Evolutionary conservation across 2,113 vertebrate species (phyloP).

Genomic region (Dolichallabes microphthalmus): DNA sequence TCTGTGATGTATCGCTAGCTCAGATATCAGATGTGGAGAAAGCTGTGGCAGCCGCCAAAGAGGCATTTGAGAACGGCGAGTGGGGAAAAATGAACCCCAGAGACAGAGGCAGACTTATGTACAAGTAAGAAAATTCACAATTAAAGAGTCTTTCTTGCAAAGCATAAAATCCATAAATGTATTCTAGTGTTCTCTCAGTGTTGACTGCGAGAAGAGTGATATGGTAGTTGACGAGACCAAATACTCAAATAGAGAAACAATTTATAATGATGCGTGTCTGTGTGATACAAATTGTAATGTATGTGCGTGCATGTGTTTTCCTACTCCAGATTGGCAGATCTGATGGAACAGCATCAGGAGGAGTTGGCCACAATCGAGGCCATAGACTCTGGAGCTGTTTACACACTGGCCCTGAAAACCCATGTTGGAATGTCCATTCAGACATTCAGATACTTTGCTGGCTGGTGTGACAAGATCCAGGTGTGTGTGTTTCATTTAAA

Average conservation of each 20-base stretch:
- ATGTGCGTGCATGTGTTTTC: constrained; percentile 1
- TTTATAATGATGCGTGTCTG: not conserved
- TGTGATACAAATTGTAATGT: not conserved
- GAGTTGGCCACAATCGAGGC: constrained; percentile 79
- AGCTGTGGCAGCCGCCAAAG: constrained; percentile 76
- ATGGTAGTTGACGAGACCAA: not conserved
- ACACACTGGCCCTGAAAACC: constrained; percentile 80
- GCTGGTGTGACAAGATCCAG: constrained; percentile 83
- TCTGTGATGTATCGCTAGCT: constrained; percentile 77
- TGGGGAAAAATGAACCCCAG: constrained; percentile 82
- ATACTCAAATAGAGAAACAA: not conserved
- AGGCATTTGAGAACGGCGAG: constrained; percentile 77
- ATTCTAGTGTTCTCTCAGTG: not conserved
- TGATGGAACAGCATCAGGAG: constrained; percentile 80
- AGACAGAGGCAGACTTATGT: constrained; percentile 75
- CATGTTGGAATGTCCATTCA: constrained; percentile 82
- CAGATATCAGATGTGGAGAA: constrained; percentile 75
- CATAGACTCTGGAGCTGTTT: constrained; percentile 79
- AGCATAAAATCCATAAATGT: not conserved
- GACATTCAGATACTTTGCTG: constrained; percentile 79
- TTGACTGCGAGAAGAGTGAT: not conserved
- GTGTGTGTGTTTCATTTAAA: constrained; percentile 55
- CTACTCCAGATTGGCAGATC: constrained; percentile 71
- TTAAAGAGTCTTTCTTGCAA: not conserved
- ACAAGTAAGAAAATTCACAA: constrained; percentile 66